These are phyloP conservation scores for Rhegmatorhina hoffmannsi DNA, from an alignment of 2,113 vertebrate species.

Conservation along the genomic window DNA sequence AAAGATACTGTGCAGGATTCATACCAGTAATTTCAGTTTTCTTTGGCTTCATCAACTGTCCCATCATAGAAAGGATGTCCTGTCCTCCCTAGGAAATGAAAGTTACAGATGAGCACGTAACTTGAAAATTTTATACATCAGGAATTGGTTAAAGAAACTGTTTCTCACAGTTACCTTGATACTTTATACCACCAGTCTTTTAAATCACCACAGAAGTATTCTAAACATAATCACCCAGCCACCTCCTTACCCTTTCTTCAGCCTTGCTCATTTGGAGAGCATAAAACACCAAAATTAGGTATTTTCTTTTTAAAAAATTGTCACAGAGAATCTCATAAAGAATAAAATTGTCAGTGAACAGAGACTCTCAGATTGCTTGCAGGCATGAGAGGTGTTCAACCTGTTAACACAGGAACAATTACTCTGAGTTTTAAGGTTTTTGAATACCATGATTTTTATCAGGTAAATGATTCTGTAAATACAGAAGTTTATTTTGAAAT, in stretches of 20 bases:
- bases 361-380: not conserved
- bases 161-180: not conserved
- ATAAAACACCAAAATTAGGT: not conserved
- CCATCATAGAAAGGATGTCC: conserved; percentile 99
- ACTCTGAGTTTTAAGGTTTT: not conserved
- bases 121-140: not conserved
- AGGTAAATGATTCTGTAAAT: not conserved
- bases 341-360: not conserved
- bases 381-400: not conserved
- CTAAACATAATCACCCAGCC: not conserved
- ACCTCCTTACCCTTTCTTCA: not conserved
- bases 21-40: conserved; percentile 98
- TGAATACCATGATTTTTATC: not conserved
- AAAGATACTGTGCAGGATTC: not conserved
- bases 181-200: not conserved
- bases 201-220: not conserved
- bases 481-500: not conserved
- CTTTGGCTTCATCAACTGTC: conserved; percentile 98
- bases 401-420: not conserved
- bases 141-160: not conserved
- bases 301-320: not conserved
- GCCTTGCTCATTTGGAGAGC: not conserved
- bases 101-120: not conserved
- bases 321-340: not conserved
- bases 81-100: conserved; percentile 87